Conservation (phyloP, 2,797 vertebrate species). For the Ambastaia sidthimunki region DNA sequence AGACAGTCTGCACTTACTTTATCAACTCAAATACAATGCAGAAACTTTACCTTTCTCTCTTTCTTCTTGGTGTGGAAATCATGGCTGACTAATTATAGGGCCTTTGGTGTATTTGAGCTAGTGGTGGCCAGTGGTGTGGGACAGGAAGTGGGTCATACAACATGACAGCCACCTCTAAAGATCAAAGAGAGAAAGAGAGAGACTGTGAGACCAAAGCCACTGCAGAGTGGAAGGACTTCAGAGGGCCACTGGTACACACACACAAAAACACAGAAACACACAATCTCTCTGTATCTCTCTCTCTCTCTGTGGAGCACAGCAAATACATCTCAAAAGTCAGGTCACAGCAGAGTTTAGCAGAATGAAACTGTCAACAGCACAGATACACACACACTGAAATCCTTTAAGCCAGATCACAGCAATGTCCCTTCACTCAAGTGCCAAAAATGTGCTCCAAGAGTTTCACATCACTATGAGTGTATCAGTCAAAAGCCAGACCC, state of each 20-base stretch:
- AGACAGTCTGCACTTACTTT: not conserved
- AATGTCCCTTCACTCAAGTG: conserved; percentile 54
- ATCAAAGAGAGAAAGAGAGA: conserved; percentile 30
- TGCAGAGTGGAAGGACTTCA: conserved; percentile 55
- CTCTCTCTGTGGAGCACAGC: conserved; percentile 32
- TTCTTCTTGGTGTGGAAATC: not conserved
- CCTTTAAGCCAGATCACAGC: conserved; percentile 58
- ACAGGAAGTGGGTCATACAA: conserved; percentile 73
- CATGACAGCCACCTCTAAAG: conserved; percentile 58
- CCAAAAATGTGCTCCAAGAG: conserved; percentile 74
- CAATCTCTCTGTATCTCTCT: conserved; percentile 11
- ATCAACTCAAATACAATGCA: not conserved
- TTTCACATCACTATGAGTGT: conserved; percentile 69
- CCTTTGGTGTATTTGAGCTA: conserved; percentile 52
- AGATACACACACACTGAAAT: conserved; percentile 56
- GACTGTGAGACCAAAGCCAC: conserved; percentile 45
- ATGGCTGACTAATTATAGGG: conserved; percentile 53
- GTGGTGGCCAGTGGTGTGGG: conserved; percentile 42
- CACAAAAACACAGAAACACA: conserved; percentile 31
- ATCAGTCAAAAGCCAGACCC: conserved; percentile 50
- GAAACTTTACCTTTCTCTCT: too few species aligned
- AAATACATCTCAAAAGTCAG: conserved; percentile 45
- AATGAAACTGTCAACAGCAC: conserved; percentile 43
- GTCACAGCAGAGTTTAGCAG: conserved; percentile 68
- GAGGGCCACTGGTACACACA: conserved; percentile 24